Percentiles rank a stretch among this genome's conserved stretches.
These are phyloP conservation scores for Rhabdomys pumilio DNA, from an alignment of 2,797 vertebrate species.

Conservation along the genomic window DNA sequence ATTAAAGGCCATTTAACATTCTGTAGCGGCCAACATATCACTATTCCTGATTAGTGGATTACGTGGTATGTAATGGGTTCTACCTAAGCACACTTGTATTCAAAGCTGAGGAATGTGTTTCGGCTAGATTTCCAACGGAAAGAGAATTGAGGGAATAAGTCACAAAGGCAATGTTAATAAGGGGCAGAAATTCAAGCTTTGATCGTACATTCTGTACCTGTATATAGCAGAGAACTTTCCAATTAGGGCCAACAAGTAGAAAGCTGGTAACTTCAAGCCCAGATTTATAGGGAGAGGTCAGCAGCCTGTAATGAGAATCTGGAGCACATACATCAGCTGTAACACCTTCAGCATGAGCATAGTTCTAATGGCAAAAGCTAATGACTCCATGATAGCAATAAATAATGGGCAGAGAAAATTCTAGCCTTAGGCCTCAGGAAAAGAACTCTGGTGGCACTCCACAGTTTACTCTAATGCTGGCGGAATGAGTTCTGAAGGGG, in stretches of 20 bases:
- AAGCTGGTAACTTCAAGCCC: conserved; percentile 76
- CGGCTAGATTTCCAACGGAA: conserved; percentile 71
- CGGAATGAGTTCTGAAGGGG: conserved; percentile 36
- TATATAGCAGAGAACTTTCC: conserved; percentile 82
- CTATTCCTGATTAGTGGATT: neutral
- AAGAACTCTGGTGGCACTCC: conserved; percentile 38
- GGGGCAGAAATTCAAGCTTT: conserved; percentile 81
- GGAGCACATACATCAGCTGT: conserved; percentile 78
- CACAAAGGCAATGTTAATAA: conserved; percentile 83
- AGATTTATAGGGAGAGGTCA: conserved; percentile 82
- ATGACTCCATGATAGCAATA: conserved; percentile 78
- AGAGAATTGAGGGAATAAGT: conserved; percentile 81
- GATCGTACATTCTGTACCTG: conserved; percentile 78
- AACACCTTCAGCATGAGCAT: conserved; percentile 78
- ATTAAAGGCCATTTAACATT: conserved; percentile 60
- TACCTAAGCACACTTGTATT: conserved; percentile 62
- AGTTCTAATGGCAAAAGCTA: conserved; percentile 83
- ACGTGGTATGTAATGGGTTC: conserved; percentile 58
- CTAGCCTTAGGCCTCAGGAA: conserved; percentile 63
- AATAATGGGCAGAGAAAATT: conserved; percentile 75
- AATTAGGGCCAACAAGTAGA: conserved; percentile 82
- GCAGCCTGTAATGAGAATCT: conserved; percentile 83
- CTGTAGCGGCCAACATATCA: conserved; percentile 31
- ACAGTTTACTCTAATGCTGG: conserved; percentile 63
- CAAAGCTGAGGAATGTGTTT: conserved; percentile 77